phyloP scores from a whole-genome alignment of 37 sponge, comb jelly and placozoan species.

The Cladorhizidae sp. region DNA sequence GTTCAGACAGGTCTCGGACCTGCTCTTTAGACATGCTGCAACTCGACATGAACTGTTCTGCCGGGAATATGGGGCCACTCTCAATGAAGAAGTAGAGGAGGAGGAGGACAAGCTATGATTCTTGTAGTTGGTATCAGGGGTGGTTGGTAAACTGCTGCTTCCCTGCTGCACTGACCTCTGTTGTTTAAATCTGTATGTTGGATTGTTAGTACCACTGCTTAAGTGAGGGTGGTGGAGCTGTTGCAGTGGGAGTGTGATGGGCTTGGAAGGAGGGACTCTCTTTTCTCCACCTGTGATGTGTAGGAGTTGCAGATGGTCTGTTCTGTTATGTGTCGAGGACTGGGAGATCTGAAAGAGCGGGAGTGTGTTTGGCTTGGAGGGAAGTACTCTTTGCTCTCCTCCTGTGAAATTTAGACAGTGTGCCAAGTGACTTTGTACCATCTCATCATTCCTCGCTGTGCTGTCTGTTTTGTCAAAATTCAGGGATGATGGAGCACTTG shows the following conservation, averaged over 20 bases:
- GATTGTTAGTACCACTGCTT: not conserved
- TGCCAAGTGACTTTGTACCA: too few species aligned
- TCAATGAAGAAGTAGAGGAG: not conserved
- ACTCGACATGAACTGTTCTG: slow-evolving; percentile 31
- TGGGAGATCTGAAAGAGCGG: too few species aligned
- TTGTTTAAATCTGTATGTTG: not conserved
- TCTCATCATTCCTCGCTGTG: not conserved
- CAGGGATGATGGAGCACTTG: slow-evolving; percentile 26
- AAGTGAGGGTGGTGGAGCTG: not conserved
- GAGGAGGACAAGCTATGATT: slow-evolving; percentile 16
- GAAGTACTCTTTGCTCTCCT: too few species aligned
- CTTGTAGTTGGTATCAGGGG: slow-evolving; percentile 11
- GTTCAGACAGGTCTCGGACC: not conserved
- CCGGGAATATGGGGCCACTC: not conserved
- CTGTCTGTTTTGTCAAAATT: not conserved
- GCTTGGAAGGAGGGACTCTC: not conserved
- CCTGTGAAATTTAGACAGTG: too few species aligned
- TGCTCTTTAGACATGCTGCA: not conserved
- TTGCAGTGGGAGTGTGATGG: not conserved
- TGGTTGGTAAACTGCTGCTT: slow-evolving; percentile 34
- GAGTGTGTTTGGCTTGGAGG: too few species aligned
- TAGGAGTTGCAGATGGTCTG: not conserved
- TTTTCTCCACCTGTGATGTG: not conserved
- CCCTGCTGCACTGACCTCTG: not conserved
- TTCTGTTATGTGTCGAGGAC: too few species aligned